Base-by-base conservation (phyloP, 2,888 invertebrate species). In the Malthinus seriepunctatus region DNA sequence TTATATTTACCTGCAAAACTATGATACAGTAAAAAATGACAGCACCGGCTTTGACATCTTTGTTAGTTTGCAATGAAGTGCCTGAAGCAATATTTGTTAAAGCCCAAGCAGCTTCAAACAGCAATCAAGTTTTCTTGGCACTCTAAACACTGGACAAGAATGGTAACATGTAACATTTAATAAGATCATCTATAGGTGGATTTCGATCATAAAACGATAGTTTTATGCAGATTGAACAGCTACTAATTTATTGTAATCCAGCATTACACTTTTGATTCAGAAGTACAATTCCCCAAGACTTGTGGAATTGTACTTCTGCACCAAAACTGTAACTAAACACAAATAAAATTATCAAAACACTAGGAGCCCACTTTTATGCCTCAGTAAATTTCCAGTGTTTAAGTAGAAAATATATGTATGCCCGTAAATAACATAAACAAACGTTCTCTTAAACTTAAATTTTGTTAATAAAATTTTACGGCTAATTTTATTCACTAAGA, bases 51-150 rank as follows among this genome's bases (percentile, higher is more conserved):
- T 86, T 85, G 7, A 97, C 95, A 52, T 97, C 97, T 73, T 91
- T 88, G 84, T 82, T 88, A 49, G 97, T 97, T 81, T 97, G 97
- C 69, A 88, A 86, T 6, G 96, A 94, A 52, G 95, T 96, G n/a
- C 71, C 71, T 6, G 60, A 60, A 8, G 96, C 97, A 71, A 97
- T 97, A 77, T 97, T 97, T 71, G 97, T 97, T 69, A 97, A 81
- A 46, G 97, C 97, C 97, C 97, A 97, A 6, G 97, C 95, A 33
- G 97, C 95, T 81, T 97, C 97, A 77, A 97, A 97, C 78, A 97
- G 97, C 69, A 97, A 82, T 66, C 90, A 87, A 47, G 95, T 91
- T 91, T 76, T 95, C 92, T 71, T 91, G 86, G 71, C 90, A 86
- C 67, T 90, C 87, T 66, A 99, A 85, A 81, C 97, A 98, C 67